A percentile compares a stretch with the other conserved stretches of the same genome.
phyloP scores from a whole-genome alignment of 2,888 invertebrate species.

The Sesia bembeciformis region DNA sequence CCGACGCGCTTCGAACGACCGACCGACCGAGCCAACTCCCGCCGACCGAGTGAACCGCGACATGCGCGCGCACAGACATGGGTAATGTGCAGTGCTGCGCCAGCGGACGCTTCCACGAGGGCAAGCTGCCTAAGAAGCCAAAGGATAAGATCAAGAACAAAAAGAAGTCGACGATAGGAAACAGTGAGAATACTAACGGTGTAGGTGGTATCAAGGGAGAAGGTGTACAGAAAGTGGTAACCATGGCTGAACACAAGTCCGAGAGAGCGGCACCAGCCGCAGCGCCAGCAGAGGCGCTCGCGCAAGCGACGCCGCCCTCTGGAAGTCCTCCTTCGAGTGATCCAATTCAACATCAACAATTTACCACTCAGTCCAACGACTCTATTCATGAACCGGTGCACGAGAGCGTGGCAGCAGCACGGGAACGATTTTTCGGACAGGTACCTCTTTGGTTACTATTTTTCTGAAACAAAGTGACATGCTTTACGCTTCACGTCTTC shows the following conservation, averaged over 20 bases:
- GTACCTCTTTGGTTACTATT: slow-evolving; percentile 20
- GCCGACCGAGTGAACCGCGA: slow-evolving; percentile 60
- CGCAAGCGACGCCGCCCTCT: slow-evolving; percentile 24
- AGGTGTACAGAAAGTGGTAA: slow-evolving; percentile 42
- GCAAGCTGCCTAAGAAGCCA: slow-evolving; percentile 48
- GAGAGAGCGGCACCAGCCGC: slow-evolving; percentile 45
- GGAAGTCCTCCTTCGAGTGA: slow-evolving; percentile 12
- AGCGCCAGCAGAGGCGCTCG: slow-evolving; percentile 25
- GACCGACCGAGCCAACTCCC: slow-evolving; percentile 66
- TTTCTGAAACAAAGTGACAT: slow-evolving; percentile 8
- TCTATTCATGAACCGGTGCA: slow-evolving; percentile 30
- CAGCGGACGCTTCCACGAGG: slow-evolving; percentile 58
- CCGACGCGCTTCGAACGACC: slow-evolving; percentile 71
- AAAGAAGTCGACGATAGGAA: slow-evolving; percentile 16
- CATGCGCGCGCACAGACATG: slow-evolving; percentile 67
- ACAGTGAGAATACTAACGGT: slow-evolving; percentile 52
- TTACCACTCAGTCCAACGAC: slow-evolving; percentile 13
- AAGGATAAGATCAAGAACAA: slow-evolving; percentile 40
- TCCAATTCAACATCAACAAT: slow-evolving; percentile 12
- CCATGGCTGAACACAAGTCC: slow-evolving; percentile 52
- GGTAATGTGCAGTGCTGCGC: slow-evolving; percentile 74
- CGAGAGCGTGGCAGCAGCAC: slow-evolving; percentile 57
- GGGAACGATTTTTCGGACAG: slow-evolving; percentile 66
- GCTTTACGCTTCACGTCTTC: slow-evolving; percentile 26
- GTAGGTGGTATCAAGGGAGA: slow-evolving; percentile 46